Evolutionary conservation across 2,888 invertebrate genomes (phyloP), one percentile per base, ranked within the genome.

Genomic region (Tortricodes alternella): DNA sequence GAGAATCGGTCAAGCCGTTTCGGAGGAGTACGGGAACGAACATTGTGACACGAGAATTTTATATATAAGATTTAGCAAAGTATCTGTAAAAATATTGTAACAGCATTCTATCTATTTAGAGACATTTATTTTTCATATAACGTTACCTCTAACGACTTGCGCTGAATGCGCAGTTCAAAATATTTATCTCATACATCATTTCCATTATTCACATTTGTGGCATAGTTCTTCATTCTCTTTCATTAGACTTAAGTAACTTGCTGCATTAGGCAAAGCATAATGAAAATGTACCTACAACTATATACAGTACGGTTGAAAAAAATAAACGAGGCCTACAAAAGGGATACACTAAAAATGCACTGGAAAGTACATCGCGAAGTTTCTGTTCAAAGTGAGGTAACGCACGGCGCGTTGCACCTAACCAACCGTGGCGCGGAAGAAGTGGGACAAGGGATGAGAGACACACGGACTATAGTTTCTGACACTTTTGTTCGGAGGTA

Each of bases 341-440:
- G 85, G 84, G 84, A 88, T 86, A 87, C 87, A 87, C 82, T 85
- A 85, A 89, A 89, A 89, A 88, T 87, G 87, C 87, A 83, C 78
- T 80, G 84, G 77, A 81, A 89, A 86, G 88, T 88, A 87, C 87
- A 88, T 87, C 78, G 84, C 83, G 71, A 82, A 88, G 86, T 89
- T 88, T 83, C 85, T 81, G 80, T 80, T 83, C 83, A 84, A 83
- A 87, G 85, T 86, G 83, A 88, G 83, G 88, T 85, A 88, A 88
- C 87, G 89, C 89, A 88, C 83, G 83, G 80, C 83, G 83, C 86
- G 86, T 80, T 82, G 84, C 84, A 83, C 78, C 89, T 89, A 90
- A 89, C 89, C 86, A 89, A 83, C 86, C 89, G 71, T 88, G 68
- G 81, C 82, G 80, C 76, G 74, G 71, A 82, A 80, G 82, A 78